These are phyloP conservation scores for Caradrina clavipalpis DNA, from an alignment of 2,888 invertebrate species.

Conservation along the genomic window DNA sequence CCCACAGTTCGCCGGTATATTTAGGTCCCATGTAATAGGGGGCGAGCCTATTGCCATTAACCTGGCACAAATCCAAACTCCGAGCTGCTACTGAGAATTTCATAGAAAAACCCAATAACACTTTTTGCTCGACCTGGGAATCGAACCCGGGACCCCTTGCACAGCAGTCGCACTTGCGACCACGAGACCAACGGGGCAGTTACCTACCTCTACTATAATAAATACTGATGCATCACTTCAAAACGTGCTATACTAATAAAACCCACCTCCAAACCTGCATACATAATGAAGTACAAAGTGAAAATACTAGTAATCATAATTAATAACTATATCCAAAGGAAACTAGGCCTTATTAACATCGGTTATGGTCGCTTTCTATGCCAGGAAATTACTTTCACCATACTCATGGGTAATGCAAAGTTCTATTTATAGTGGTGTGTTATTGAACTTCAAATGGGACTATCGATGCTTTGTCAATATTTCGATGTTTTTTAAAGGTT, in stretches of 20 bases:
- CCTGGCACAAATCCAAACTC: too few relatives aligned
- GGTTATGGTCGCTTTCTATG: slow-evolving; percentile 44
- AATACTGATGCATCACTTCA: not conserved
- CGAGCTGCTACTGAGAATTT: too few relatives aligned
- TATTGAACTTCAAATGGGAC: slow-evolving; percentile 50
- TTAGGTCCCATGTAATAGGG: too few relatives aligned
- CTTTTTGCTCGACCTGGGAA: too few relatives aligned
- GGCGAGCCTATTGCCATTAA: too few relatives aligned
- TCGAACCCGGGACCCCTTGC: too few relatives aligned
- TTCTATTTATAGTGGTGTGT: slow-evolving; percentile 46
- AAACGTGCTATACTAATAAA: not conserved
- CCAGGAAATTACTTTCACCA: slow-evolving; percentile 55
- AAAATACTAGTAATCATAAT: slow-evolving; percentile 38
- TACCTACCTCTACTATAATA: too few relatives aligned
- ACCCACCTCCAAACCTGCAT: not conserved
- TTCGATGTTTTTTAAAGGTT: slow-evolving; percentile 13
- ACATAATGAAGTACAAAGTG: slow-evolving; percentile 10
- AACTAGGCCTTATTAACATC: slow-evolving; percentile 26
- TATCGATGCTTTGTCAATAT: slow-evolving; percentile 30
- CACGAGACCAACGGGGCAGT: too few relatives aligned
- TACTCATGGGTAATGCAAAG: slow-evolving; percentile 40
- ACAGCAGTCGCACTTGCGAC: too few relatives aligned
- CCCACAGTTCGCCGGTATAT: too few relatives aligned
- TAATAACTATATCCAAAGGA: slow-evolving; percentile 31
- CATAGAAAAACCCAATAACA: too few relatives aligned